Evolutionary conservation across 2,888 invertebrate genomes (phyloP).

Genomic region (Lasioglossum figueresi): DNA sequence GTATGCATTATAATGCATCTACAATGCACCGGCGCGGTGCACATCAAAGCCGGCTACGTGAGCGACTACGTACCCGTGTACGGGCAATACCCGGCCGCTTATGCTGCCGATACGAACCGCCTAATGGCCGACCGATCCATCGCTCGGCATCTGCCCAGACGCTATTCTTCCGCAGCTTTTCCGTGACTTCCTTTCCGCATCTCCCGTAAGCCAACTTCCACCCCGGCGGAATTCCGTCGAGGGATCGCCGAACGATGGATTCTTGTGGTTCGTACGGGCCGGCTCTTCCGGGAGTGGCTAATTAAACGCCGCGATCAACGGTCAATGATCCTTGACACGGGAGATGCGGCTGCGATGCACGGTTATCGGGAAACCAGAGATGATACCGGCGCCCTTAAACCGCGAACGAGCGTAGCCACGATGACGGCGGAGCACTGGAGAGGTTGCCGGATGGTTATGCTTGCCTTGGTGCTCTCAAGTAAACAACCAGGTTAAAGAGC

Average conservation of each 20-base stretch:
- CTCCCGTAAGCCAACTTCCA: not conserved
- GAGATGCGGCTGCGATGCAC: not conserved
- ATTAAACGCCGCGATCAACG: constrained; percentile 17
- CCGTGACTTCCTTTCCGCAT: constrained; percentile 42
- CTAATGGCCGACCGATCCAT: constrained; percentile 67
- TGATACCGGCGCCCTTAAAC: not conserved
- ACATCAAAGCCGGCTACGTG: constrained; percentile 80
- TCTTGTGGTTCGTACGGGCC: not conserved
- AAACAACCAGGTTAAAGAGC: not conserved
- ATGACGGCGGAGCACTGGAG: not conserved
- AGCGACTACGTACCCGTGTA: constrained; percentile 68
- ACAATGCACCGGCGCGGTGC: constrained; percentile 79
- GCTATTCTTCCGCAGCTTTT: constrained; percentile 37
- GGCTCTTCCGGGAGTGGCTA: constrained; percentile 14
- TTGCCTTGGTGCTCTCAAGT: not conserved
- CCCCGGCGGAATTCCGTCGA: constrained; percentile 6
- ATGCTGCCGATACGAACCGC: constrained; percentile 62
- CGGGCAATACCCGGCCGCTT: constrained; percentile 61
- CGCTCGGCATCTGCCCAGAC: constrained; percentile 37
- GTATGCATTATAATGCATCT: constrained; percentile 81
- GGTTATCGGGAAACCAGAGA: not conserved
- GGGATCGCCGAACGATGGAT: not conserved
- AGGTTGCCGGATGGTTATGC: not conserved
- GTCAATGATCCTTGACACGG: constrained; percentile 22
- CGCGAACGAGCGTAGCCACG: not conserved